These are phyloP conservation scores for Lydus trimaculatus DNA, from an alignment of 2,888 invertebrate genomes.

Conservation along the genomic window DNA sequence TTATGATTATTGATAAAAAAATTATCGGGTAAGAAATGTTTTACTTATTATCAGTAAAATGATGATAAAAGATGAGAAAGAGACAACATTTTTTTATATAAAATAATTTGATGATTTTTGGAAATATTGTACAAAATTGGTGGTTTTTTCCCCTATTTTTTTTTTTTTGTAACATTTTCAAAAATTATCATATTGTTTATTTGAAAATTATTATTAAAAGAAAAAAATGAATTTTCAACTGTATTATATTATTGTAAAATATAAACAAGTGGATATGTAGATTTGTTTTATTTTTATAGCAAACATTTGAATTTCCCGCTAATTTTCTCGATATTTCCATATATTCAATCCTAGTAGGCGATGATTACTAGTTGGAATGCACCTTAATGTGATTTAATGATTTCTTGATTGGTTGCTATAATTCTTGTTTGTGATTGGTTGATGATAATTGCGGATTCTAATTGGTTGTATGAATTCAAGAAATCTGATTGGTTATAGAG, in stretches of 20 bases:
- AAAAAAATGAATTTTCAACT: conserved; percentile 39
- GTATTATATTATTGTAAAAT: conserved; percentile 59
- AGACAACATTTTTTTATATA: no score
- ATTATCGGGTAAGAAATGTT: no score
- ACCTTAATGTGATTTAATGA: no score
- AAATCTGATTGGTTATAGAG: no score
- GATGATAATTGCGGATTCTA: no score
- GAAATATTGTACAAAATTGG: conserved; percentile 25
- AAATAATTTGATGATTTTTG: conserved; percentile 41
- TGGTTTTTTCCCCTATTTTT: no score
- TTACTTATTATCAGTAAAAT: no score
- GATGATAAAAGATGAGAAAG: no score
- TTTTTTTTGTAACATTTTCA: conserved; percentile 34
- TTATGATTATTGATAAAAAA: no score
- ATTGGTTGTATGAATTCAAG: no score
- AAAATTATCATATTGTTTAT: conserved; percentile 39
- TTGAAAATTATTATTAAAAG: conserved; percentile 16
- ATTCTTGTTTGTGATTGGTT: no score
- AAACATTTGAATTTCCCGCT: neutral
- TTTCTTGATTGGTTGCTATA: no score
- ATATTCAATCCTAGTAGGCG: neutral
- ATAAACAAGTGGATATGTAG: conserved; percentile 55
- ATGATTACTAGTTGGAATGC: neutral
- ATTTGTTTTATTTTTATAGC: neutral
- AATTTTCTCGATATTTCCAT: neutral